Evolutionary conservation across 2,797 vertebrate species (phyloP).

Genomic region (Astyanax mexicanus): DNA sequence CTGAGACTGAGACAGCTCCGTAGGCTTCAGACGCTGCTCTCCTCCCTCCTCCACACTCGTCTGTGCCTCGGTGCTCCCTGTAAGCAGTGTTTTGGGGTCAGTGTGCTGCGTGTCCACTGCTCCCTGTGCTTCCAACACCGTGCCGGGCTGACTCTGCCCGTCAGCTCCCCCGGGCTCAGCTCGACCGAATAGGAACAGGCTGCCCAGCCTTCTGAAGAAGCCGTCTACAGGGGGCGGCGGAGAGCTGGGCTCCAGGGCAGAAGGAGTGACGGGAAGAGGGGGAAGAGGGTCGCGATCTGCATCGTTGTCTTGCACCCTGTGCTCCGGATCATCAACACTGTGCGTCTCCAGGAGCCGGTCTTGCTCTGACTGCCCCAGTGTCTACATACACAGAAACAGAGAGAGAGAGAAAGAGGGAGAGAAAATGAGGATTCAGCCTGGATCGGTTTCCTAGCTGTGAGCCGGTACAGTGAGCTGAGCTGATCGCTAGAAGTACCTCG

Average conservation of each 20-base stretch:
- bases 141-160: slow-evolving; percentile 9
- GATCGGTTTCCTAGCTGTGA: slow-evolving; percentile 43
- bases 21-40: slow-evolving; percentile 21
- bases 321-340: slow-evolving; percentile 39
- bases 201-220: slow-evolving; percentile 64
- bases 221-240: slow-evolving; percentile 58
- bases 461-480: slow-evolving; percentile 22
- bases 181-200: slow-evolving; percentile 62
- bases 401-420: slow-evolving; percentile 3
- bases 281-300: slow-evolving; percentile 35
- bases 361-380: slow-evolving; percentile 22
- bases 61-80: slow-evolving; percentile 25
- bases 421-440: slow-evolving; percentile 16
- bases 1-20: neutral
- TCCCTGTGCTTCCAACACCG: slow-evolving; percentile 25
- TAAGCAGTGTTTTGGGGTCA: slow-evolving; percentile 17
- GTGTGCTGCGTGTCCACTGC: slow-evolving; percentile 26
- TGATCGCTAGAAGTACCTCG: slow-evolving; percentile 16
- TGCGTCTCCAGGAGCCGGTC: slow-evolving; percentile 29
- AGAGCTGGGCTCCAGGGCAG: slow-evolving; percentile 30
- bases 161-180: slow-evolving; percentile 39
- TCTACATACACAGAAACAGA: slow-evolving; percentile 15
- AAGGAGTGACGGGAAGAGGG: slow-evolving; percentile 26
- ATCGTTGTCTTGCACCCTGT: slow-evolving; percentile 40
- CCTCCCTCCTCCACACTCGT: neutral